Evolutionary conservation across 2,888 invertebrate species (phyloP), one percentile per base, ranked within the genome.

Genomic region (Neoaliturus tenellus): DNA sequence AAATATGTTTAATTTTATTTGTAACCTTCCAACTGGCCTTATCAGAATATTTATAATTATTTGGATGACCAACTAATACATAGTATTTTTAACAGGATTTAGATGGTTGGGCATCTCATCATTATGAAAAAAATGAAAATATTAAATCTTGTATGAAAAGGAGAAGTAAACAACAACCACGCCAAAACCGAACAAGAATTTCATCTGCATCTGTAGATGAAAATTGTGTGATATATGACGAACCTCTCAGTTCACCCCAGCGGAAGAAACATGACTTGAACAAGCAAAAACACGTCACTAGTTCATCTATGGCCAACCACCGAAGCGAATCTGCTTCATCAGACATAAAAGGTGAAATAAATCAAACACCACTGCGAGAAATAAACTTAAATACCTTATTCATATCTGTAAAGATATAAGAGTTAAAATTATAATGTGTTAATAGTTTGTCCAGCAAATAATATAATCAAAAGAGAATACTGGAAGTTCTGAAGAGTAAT

Each of bases 71-170:
- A n/a, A n/a, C n/a, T n/a, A n/a, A n/a, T n/a, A n/a, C n/a, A n/a
- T n/a, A n/a, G n/a, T n/a, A n/a, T 51, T 23, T 51, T 20, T 3
- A 39, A 25, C 35, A 71, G 71, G 85, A 85, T 28, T 85, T 84
- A 14, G 84, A 48, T 62, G 84, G 83, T 23, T 87, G 87, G 87
- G 44, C 84, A 20, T 87, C 87, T 12, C 87, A 87, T 31, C 83
- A 85, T 78, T 86, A 86, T 83, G 41, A 41, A 28, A 33, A 55
- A 1, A 23, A 81, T 23, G 39, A 62, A 28, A 35, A 81, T 33
- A 81, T 62, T 0, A 81, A 62, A 39, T 58, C 41, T 23, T 41
- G 81, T 39, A 10, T 67, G 12, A 62, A 58, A 28, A 62, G 33
- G 41, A 41, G 33, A 8, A 80, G 25, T 20, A 67, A 82, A 48